These are phyloP conservation scores for Ypsolopha scabrella DNA, from an alignment of 2,888 invertebrate genomes.

Conservation along the genomic window DNA sequence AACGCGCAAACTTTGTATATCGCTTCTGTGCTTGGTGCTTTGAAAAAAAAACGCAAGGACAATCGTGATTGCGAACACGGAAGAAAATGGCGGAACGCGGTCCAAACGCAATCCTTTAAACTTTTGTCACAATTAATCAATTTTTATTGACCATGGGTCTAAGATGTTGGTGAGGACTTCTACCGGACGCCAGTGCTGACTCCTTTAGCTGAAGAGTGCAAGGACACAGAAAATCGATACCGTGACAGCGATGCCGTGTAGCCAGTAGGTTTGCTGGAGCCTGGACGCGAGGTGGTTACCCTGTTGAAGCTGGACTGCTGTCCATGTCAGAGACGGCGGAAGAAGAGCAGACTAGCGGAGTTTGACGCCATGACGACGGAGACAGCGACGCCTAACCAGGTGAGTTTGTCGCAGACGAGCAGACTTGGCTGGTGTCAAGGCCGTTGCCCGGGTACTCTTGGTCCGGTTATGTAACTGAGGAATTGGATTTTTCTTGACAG, in stretches of 20 bases:
- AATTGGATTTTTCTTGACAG: no score
- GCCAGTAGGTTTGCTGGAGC: constrained; percentile 17
- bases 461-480: no score
- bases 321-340: constrained; percentile 56
- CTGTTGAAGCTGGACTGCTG: constrained; percentile 51
- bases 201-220: constrained; percentile 25
- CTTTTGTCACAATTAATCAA: no score
- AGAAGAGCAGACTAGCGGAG: constrained; percentile 48
- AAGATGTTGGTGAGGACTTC: constrained; percentile 40
- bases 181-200: constrained; percentile 16
- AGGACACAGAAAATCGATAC: constrained; percentile 46
- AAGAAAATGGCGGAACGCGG: no score
- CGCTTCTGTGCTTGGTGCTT: constrained; percentile 13
- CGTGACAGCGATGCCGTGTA: constrained; percentile 24
- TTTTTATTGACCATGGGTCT: not conserved
- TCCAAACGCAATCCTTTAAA: no score
- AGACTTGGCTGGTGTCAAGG: no score
- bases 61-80: no score
- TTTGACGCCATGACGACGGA: constrained; percentile 59
- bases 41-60: constrained; percentile 2
- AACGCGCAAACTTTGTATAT: constrained; percentile 23
- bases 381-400: constrained; percentile 65
- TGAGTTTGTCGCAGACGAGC: constrained; percentile 17
- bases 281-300: constrained; percentile 22
- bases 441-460: no score